Base-by-base conservation (phyloP, 2,888 invertebrate genomes). In the Matsumyia berberina region DNA sequence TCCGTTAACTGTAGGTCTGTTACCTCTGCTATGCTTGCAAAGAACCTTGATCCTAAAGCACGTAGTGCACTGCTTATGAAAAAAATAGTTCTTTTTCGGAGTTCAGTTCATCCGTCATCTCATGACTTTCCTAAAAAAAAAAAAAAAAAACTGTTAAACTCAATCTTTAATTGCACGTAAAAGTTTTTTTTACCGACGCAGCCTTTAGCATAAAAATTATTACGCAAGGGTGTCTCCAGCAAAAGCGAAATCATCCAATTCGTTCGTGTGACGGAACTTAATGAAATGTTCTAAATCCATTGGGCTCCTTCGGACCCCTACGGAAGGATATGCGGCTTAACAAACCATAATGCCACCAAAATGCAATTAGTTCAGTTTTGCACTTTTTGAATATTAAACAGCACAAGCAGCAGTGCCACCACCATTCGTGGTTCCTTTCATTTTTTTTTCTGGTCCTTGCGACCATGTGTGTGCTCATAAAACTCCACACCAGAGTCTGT, bases 381-480 rank as follows among this genome's bases (percentile, higher is more conserved):
- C 79, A 79, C 69, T 74, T 83, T 83, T 74, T 79, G 83, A 79
- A 83, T 83, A 74, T 74, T 73, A 83, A 83, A 72, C 53, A 69
- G 60, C 33, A 29, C n/a, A 17, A 70, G 44, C 70, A 73, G 46
- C 33, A 19, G 15, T 42, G 42, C n/a, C 53, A 42, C 53, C 29
- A 35, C 44, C 42, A 44, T 17, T 69, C 39, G 44, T 24, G 44
- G 12, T 6, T 37, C 39, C 44, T 19, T 46, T 44, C 17, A 15
- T 19, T 8, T 17, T 5, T 7, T 49, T 12, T 7, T 19, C 51
- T 8, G 44, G 33, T 33, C 24, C 35, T 19, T 19, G 37, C 31
- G n/a, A 15, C 24, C 12, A 58, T 39, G 17, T 57, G 19, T 37
- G 31, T 33, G 7, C 15, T n/a, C 15, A 33, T 44, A 46, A 37